Evolutionary conservation across 2,888 invertebrate genomes (phyloP).

Genomic region (Eupithecia subfuscata): DNA sequence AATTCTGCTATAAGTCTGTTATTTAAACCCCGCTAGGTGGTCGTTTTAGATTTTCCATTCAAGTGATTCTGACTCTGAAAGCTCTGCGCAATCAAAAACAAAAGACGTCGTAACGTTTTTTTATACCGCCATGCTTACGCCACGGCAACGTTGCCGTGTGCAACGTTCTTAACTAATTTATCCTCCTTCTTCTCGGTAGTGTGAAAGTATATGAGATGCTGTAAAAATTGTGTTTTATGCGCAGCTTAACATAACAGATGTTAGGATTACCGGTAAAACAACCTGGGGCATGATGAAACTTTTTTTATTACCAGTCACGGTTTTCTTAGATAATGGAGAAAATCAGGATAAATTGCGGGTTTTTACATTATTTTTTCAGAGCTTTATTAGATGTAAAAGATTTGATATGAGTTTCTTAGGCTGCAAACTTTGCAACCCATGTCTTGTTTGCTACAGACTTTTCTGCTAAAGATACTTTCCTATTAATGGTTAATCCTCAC

Average conservation of each 20-base stretch:
- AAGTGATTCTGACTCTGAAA: not conserved
- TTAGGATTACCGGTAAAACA: slow-evolving; percentile 20
- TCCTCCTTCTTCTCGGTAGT: not conserved
- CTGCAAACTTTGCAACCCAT: not conserved
- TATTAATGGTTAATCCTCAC: too few species aligned
- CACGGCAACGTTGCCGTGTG: not conserved
- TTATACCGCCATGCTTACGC: not conserved
- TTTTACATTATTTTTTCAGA: not conserved
- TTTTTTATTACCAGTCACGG: slow-evolving; percentile 11
- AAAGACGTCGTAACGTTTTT: not conserved
- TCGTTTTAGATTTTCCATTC: not conserved
- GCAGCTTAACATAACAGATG: slow-evolving; percentile 23
- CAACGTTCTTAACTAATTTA: slow-evolving; percentile 3
- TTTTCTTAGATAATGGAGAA: not conserved
- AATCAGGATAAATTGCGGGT: not conserved
- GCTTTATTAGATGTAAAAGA: not conserved
- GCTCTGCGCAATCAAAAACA: not conserved
- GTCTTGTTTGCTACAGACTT: not conserved
- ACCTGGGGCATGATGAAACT: slow-evolving; percentile 15
- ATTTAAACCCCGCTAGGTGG: not conserved
- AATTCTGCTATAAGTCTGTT: not conserved
- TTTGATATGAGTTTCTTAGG: not conserved
- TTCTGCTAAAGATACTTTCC: not conserved
- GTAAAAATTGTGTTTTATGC: slow-evolving; percentile 35
- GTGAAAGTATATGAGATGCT: slow-evolving; percentile 14